Percentiles rank a stretch among this genome's conserved stretches.
Evolutionary conservation across 2,113 vertebrate genomes (phyloP).

Genomic region (Rousettus leschenaultii): DNA sequence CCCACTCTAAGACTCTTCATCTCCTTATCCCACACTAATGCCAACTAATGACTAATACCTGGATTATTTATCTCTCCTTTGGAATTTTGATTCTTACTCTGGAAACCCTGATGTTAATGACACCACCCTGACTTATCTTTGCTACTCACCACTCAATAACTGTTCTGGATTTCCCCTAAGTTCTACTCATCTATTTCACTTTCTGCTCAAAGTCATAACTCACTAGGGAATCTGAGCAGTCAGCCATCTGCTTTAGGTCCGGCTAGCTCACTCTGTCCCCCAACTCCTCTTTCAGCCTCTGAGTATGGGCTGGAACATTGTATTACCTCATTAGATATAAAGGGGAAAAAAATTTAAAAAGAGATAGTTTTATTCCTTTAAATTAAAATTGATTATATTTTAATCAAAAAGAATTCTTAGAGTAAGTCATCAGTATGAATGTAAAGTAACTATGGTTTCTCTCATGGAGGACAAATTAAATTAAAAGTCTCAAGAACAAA

Average conservation of each 20-base stretch:
- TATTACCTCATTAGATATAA: neutral
- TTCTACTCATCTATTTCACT: neutral
- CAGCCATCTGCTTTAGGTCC: neutral
- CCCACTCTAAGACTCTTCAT: neutral
- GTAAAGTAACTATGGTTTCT: conserved; percentile 42
- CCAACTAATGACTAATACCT: neutral
- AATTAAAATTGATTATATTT: conserved; percentile 49
- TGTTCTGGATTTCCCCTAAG: neutral
- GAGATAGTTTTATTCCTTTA: neutral
- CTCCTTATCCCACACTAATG: neutral
- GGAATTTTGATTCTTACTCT: neutral
- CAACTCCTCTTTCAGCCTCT: neutral
- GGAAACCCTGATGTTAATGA: neutral
- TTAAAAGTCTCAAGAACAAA: conserved; percentile 63
- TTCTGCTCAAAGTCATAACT: neutral
- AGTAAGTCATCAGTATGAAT: conserved; percentile 57
- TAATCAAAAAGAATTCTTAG: conserved; percentile 52
- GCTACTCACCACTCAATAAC: neutral
- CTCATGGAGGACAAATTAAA: conserved; percentile 41
- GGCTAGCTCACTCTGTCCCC: neutral
- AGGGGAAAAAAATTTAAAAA: neutral
- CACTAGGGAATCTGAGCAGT: neutral
- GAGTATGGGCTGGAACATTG: neutral
- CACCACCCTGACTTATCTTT: neutral
- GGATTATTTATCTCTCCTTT: neutral